These are phyloP conservation scores for Armadillidium nasatum DNA, from an alignment of 1,140 invertebrate species.

Conservation along the genomic window DNA sequence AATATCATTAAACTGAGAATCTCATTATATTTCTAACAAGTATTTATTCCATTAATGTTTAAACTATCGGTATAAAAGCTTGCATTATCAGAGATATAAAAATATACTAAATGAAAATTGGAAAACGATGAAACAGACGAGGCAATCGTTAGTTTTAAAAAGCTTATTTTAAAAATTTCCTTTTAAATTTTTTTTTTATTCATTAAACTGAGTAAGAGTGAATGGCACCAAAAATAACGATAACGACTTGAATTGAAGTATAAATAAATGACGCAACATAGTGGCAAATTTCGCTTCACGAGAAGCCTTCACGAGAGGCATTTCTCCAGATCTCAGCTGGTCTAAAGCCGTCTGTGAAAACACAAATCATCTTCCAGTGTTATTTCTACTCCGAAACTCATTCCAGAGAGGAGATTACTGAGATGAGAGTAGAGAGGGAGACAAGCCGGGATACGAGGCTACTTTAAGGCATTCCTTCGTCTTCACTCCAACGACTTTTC, in stretches of 20 bases:
- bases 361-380: conserved; percentile 9
- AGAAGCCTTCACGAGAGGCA: background rate
- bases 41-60: too few relatives aligned
- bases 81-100: too few relatives aligned
- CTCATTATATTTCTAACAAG: too few relatives aligned
- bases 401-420: background rate
- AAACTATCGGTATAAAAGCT: too few relatives aligned
- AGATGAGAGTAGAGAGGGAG: background rate
- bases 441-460: background rate
- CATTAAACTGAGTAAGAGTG: too few relatives aligned
- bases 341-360: conserved; percentile 6
- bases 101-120: too few relatives aligned
- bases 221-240: too few relatives aligned
- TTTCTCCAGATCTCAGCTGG: background rate
- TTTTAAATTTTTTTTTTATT: too few relatives aligned
- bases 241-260: background rate
- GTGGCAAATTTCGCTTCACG: background rate
- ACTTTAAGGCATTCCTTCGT: background rate
- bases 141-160: too few relatives aligned
- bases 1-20: too few relatives aligned
- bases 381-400: conserved; percentile 8
- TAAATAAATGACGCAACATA: background rate
- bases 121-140: too few relatives aligned
- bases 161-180: too few relatives aligned
- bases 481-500: background rate